Evolutionary conservation across 2,888 invertebrate genomes (phyloP), one percentile per base, ranked within the genome.

Genomic region (Polia nebulosa): DNA sequence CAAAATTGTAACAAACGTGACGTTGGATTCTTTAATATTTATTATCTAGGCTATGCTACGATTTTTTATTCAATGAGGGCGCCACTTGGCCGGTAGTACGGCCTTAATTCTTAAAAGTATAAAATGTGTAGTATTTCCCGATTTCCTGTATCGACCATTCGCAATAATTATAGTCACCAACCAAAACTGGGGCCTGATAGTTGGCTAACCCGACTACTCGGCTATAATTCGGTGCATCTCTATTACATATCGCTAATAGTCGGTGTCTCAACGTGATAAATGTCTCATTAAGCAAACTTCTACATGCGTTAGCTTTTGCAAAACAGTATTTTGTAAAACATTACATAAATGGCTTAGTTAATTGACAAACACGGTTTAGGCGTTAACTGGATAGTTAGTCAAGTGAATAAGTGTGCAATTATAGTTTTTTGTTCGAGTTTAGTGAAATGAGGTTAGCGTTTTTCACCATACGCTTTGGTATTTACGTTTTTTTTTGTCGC

Each of bases 241-340:
- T 52, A 78, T 78, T 75, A 78, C 68, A 55, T 51, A 80, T 36
- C 49, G 25, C 78, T 29, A 60, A 59, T 39, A 55, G 47, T 32
- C 49, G 51, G 59, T 77, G 78, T 78, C 78, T 61, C 74, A 79
- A 80, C 72, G 29, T 83, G 79, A 82, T 80, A 74, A 79, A 85
- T 80, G 62, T 61, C 64, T 71, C 71, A 78, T 86, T 79, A 76
- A 51, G 80, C 64, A 82, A 79, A 75, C 72, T 66, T 56, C 49
- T 63, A 72, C 59, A 59, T 49, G 53, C 41, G 59, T 58, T 56
- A 61, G 51, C 20, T 72, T 83, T 84, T 80, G 84, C 78, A 75
- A 78, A 82, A 75, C 52, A 22, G 20, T 64, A 51, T 73, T 82
- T 83, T 76, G 74, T 82, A 76, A 80, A 71, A 0, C 32, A 11